These are phyloP conservation scores for Cacatua alba DNA, from an alignment of 2,113 vertebrate genomes.

Conservation along the genomic window DNA sequence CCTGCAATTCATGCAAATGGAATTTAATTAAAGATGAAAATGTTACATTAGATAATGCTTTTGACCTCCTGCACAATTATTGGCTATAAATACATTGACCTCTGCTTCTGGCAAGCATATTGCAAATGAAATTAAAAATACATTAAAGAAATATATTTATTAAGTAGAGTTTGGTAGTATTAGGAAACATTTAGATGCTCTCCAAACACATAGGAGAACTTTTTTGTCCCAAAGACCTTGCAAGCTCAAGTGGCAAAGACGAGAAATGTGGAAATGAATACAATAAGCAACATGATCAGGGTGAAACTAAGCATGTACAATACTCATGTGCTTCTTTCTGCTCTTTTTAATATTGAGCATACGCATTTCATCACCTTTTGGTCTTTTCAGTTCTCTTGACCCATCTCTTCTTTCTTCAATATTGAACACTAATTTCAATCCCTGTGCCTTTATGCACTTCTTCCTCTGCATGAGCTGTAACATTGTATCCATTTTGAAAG, in stretches of 20 bases:
- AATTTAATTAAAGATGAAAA: conserved; percentile 74
- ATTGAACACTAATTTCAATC: neutral
- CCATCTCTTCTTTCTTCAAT: neutral
- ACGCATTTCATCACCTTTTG: neutral
- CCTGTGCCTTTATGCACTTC: neutral
- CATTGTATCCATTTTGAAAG: neutral
- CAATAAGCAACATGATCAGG: neutral
- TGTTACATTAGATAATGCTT: conserved; percentile 62
- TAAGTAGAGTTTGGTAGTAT: neutral
- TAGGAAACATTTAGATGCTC: neutral
- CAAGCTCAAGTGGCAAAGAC: neutral
- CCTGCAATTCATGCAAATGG: conserved; percentile 53
- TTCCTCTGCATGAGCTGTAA: neutral
- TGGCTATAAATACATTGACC: conserved; percentile 56
- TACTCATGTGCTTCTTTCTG: neutral
- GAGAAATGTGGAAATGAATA: neutral
- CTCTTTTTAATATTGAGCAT: neutral
- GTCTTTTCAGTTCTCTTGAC: neutral
- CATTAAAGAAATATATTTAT: neutral
- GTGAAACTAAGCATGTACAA: neutral
- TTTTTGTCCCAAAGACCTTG: neutral
- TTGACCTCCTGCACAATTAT: conserved; percentile 63
- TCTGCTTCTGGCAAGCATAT: conserved; percentile 47
- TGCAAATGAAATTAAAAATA: conserved; percentile 54
- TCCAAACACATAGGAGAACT: neutral